These are phyloP conservation scores for Eristalinus aeneus DNA, from an alignment of 2,888 invertebrate genomes.

Conservation along the genomic window DNA sequence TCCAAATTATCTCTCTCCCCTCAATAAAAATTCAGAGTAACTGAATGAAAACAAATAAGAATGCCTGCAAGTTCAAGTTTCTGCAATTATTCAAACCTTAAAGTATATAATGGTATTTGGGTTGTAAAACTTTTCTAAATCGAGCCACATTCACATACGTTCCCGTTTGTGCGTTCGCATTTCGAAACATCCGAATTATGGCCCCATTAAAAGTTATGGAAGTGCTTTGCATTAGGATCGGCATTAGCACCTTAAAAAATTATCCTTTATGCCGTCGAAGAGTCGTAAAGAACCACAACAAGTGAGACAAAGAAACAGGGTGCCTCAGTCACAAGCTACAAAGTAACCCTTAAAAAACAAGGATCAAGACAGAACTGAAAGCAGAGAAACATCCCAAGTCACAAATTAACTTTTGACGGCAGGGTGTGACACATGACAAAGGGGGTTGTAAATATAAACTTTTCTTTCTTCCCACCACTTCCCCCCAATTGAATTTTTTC, in stretches of 20 bases:
- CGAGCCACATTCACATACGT: not conserved
- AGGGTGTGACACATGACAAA: not conserved
- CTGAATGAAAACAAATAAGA: no score
- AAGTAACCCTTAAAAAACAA: not conserved
- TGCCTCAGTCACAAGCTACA: not conserved
- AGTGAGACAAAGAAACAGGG: not conserved
- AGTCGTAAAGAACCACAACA: not conserved
- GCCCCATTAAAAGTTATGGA: not conserved
- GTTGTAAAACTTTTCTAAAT: no score
- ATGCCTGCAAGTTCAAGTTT: no score
- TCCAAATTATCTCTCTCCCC: no score
- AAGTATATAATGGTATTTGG: no score
- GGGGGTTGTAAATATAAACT: not conserved
- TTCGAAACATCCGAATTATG: not conserved
- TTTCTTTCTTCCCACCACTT: not conserved
- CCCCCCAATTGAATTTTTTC: not conserved
- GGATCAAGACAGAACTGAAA: not conserved
- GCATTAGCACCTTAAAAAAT: not conserved
- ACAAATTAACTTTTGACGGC: not conserved
- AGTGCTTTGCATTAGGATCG: not conserved
- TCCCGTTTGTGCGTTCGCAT: not conserved
- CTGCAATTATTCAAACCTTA: no score
- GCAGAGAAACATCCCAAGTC: not conserved
- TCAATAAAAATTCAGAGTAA: no score
- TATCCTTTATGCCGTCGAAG: not conserved